Evolutionary conservation across 2,888 invertebrate species (phyloP), one percentile per base, ranked within the genome.

Genomic region (Labia minor): DNA sequence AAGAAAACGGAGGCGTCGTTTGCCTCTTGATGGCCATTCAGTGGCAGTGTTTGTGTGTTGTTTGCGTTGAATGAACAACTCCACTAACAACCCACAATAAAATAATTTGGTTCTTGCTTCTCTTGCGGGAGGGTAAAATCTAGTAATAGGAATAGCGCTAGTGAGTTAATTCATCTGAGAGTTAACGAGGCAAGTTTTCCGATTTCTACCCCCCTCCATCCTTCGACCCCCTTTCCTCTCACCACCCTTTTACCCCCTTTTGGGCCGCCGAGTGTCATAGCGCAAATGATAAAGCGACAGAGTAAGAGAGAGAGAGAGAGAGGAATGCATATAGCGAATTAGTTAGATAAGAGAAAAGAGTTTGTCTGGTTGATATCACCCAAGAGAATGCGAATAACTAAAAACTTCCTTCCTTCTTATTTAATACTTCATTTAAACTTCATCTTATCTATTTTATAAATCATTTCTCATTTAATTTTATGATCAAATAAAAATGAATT

Each of bases 21-120:
- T 8, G 49, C 16, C 49, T 49, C 49, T 49, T 49, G 49, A 49
- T 49, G 16, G 49, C 49, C 49, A 49, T 49, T 49, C 16, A 49
- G 49, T 14, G 49, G 49, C 16, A n/a, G 14, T 8, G 49, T 49
- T 4, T 49, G 3, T 49, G 49, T 49, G 49, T 49, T 49, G 49
- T 49, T 49, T 49, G 49, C 49, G 49, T 49, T 49, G 49, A 49
- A 49, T 49, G 49, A 49, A 49, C 49, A 49, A 49, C 49, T 49
- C 49, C 14, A 16, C 49, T 49, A 49, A 49, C 49, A 49, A 49
- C 49, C 49, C 49, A 49, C 49, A 49, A 49, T 49, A 49, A 49
- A 49, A 49, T 49, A 49, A 49, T 49, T 49, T 49, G 49, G 49
- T 49, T 14, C 49, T 49, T 49, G 49, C 49, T 14, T 49, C 49